phyloP scores from a whole-genome alignment of 2,113 vertebrate genomes.

The Muntiacus muntjak region DNA sequence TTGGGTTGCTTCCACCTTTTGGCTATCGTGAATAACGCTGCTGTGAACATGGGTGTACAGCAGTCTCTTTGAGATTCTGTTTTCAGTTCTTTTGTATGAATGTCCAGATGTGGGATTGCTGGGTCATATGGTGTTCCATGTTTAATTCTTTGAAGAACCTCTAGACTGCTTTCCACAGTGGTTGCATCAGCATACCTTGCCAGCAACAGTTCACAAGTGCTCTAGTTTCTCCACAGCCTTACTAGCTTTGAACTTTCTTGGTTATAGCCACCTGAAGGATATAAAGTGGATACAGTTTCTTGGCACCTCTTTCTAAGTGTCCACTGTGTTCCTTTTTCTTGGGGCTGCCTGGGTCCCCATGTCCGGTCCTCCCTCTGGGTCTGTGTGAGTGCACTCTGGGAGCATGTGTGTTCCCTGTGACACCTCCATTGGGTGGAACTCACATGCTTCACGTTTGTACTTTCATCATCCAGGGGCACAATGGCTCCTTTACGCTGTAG shows the following conservation, averaged over 20 bases:
- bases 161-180: background rate
- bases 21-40: background rate
- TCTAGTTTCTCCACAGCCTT: background rate
- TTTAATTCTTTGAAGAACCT: background rate
- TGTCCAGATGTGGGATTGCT: background rate
- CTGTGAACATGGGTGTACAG: accelerated
- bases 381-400: background rate
- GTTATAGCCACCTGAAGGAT: background rate
- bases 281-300: background rate
- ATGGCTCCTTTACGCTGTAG: background rate
- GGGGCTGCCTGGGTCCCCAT: accelerated
- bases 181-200: background rate
- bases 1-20: background rate
- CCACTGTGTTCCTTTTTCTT: background rate
- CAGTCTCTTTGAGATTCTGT: background rate
- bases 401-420: no score
- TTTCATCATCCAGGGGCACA: accelerated
- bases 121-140: background rate
- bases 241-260: background rate
- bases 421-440: background rate
- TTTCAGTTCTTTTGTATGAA: background rate
- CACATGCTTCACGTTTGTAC: accelerated
- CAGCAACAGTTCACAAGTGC: background rate
- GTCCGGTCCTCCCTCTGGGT: accelerated
- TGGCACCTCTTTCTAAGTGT: background rate